These are phyloP conservation scores for Parauchenoglanis ngamensis DNA, from an alignment of 2,797 vertebrate species.

Conservation along the genomic window DNA sequence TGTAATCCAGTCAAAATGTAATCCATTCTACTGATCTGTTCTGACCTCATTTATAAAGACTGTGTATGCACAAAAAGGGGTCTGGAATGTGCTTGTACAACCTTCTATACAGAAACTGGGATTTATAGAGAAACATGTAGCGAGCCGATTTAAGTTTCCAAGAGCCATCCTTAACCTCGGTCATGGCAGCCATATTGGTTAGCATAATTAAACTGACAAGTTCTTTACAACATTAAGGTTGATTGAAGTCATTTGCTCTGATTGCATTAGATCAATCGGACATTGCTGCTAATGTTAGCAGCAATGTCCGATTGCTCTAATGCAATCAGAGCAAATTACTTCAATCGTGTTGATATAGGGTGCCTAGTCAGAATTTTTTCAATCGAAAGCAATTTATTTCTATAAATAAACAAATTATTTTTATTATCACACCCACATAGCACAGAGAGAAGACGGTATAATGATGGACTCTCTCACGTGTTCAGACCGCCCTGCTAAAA, in stretches of 20 bases:
- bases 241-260: too few relatives aligned
- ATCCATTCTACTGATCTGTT: slow-evolving; percentile 20
- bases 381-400: neutral
- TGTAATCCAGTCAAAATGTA: slow-evolving; percentile 32
- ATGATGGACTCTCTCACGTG: too few relatives aligned
- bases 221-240: too few relatives aligned
- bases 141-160: neutral
- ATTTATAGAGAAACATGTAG: neutral
- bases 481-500: too few relatives aligned
- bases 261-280: too few relatives aligned
- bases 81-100: neutral
- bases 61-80: neutral
- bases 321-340: neutral
- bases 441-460: too few relatives aligned
- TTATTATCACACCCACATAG: neutral
- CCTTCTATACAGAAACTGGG: too few relatives aligned
- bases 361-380: too few relatives aligned
- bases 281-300: too few relatives aligned
- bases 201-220: too few relatives aligned
- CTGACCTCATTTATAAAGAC: slow-evolving; percentile 1
- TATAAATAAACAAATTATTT: neutral
- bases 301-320: neutral
- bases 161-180: neutral
- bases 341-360: neutral
- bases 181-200: neutral